Base-by-base conservation (phyloP, 2,797 vertebrate genomes). In the Megaceryle alcyon region DNA sequence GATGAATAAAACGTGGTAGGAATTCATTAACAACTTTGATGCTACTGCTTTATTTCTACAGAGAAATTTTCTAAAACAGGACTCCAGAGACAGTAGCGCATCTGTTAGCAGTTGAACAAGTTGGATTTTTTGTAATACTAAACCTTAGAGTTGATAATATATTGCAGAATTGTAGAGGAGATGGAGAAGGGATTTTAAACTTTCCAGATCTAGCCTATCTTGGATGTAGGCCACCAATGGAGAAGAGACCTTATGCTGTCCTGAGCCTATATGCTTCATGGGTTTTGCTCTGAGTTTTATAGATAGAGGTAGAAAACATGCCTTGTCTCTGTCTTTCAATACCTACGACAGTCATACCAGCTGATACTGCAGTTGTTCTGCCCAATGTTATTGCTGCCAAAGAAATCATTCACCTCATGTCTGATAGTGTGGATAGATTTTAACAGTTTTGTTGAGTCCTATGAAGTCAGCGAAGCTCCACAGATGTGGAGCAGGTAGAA, bases 61-160 rank as follows among this genome's bases (percentile, higher is more conserved):
- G 85, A 97, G 87, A 94, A 90, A 85, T 96, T 95, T 90, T 84
- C 60, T 96, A n/a, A 87, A 85, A 73, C 37, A 86, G 86, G 75
- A 56, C 95, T 95, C 95, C 59, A 49, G 96, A 79, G 93, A 82
- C 43, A 92, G 61, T 13, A 88, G 87, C 0, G 12, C 97, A 97
- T 96, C 97, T 97, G 96, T 90, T 95, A 93, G 69, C 28, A 70
- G 66, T 28, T 61, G 78, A 92, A 75, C 22, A 54, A 94, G 57
- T 14, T 33, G 70, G 81, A 66, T 57, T 82, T 90, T 91, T 60
- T 57, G 43, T 43, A 57, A 73, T 48, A 71, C 9, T 33, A 68
- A 92, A 84, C 39, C 46, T 76, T 28, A 54, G 31, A n/a, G 49
- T 15, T 80, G 51, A 41, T 61, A 75, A 88, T 44, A 16, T 16